Evolutionary conservation across 2,113 vertebrate genomes (phyloP).

Genomic region (Podilymbus podiceps): DNA sequence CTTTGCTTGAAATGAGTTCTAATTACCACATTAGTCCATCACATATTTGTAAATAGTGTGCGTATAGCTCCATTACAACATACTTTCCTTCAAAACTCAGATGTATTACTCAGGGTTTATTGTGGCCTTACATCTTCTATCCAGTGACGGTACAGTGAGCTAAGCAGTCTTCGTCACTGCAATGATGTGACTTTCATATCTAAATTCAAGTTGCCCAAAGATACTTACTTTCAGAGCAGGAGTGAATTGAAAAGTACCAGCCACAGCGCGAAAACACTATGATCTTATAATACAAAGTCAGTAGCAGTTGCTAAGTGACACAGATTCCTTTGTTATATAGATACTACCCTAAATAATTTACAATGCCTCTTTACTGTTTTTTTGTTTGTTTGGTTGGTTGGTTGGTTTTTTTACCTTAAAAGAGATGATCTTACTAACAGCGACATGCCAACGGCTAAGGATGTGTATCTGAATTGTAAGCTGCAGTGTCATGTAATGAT

Average conservation of each 20-base stretch:
- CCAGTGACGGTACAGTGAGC: neutral
- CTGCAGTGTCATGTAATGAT: neutral
- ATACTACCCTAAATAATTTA: neutral
- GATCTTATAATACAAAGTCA: neutral
- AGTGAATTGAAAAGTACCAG: neutral
- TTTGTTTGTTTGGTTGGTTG: too few species aligned
- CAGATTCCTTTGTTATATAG: neutral
- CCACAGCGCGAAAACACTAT: neutral
- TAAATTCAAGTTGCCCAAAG: neutral
- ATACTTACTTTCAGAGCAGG: neutral
- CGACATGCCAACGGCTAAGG: neutral
- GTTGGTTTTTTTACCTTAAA: neutral
- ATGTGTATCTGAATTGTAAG: neutral
- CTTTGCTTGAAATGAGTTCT: neutral
- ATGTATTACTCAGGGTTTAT: neutral
- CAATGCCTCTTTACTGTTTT: neutral
- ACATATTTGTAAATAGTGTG: neutral
- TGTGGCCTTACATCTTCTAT: neutral
- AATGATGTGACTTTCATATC: neutral
- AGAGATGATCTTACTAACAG: neutral
- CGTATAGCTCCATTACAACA: neutral
- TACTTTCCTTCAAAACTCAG: neutral
- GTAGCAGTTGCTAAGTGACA: constrained; percentile 13
- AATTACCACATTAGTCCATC: neutral
- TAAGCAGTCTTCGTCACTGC: neutral